Conservation (phyloP, 2,113 vertebrate species). For the Balaeniceps rex region DNA sequence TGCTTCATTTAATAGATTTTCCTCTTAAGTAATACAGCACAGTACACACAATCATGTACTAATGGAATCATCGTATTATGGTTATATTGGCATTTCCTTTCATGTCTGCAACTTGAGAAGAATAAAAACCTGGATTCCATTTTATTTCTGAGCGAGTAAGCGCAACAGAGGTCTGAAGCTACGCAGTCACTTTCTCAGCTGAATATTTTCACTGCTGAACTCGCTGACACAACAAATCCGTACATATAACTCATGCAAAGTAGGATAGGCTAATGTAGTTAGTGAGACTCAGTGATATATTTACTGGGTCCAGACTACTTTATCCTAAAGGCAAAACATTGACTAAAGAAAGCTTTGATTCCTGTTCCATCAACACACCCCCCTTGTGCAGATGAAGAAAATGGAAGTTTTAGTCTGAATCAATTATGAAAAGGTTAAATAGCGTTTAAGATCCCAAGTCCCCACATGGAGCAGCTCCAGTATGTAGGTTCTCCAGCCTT, state of each 20-base stretch:
- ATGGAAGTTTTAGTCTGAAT: background rate
- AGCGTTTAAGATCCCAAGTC: fast-evolving
- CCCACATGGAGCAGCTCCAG: no score
- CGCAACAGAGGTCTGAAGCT: background rate
- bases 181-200: background rate
- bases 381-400: background rate
- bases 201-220: background rate
- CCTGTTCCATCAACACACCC: background rate
- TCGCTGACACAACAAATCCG: background rate
- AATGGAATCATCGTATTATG: background rate
- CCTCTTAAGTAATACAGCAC: background rate
- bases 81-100: background rate
- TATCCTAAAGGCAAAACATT: background rate
- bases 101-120: background rate
- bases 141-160: background rate
- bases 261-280: background rate
- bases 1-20: background rate
- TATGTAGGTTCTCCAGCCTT: background rate
- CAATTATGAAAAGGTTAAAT: background rate
- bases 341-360: background rate
- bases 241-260: background rate
- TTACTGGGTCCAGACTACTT: background rate
- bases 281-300: background rate
- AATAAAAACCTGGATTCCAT: background rate
- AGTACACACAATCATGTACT: fast-evolving